Evolutionary conservation across 2,113 vertebrate genomes (phyloP), one percentile per base, ranked within the genome.

Genomic region (Reinhardtius hippoglossoides): DNA sequence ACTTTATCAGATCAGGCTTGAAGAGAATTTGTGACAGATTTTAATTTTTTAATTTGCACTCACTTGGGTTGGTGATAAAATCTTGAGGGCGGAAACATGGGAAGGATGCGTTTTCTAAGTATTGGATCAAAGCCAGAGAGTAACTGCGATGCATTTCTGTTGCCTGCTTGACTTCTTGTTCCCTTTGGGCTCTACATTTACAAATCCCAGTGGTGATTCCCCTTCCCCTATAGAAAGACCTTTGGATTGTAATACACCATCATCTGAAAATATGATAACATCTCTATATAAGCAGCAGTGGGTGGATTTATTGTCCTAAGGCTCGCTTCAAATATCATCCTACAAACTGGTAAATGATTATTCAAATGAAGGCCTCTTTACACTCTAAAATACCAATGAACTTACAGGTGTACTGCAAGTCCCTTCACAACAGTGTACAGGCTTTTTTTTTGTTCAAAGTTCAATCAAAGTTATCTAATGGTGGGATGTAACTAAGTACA

Each of bases 51-150:
- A 1, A 37, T 62, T 8, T 27, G 27, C 37, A 46, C 56, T 66
- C 44, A 42, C 15, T 86, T 42, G 48, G 68, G 14, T 80, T 20
- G 0, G 42, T 68, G 82, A 86, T 81, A 75, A 27, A 12, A 85
- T 85, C 70, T 71, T 5, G 35, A 68, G 61, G 56, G 50, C 48
- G 67, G 76, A 82, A 89, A 83, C 50, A 14, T 55, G 35, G 80
- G 86, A 90, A 89, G 84, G 87, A 90, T 76, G 76, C 54, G 64
- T 81, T 87, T 87, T 90, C 85, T 10, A 89, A 88, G 85, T 62
- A 80, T 54, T 86, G 76, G 85, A 81, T 71, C 71, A 52, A 64
- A 86, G 82, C 83, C 87, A 86, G 50, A 21, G 55, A 18, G 59
- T 56, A 75, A 69, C 31, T 57, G 64, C 50, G 79, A 57, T 0